Evolutionary conservation across 2,888 invertebrate genomes (phyloP).

Genomic region (Eupithecia tripunctaria): DNA sequence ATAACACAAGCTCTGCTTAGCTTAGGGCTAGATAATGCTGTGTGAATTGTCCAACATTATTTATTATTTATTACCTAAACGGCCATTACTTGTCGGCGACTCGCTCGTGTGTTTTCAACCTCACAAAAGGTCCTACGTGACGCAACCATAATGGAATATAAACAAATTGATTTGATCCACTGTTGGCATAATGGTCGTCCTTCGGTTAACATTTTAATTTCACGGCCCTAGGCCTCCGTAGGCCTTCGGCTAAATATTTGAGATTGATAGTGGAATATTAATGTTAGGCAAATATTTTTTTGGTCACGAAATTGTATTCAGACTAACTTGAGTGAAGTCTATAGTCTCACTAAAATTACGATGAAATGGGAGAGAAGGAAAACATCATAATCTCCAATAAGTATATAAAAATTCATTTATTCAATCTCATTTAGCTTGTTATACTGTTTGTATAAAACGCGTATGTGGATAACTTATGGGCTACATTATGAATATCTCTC

Average conservation of each 20-base stretch:
- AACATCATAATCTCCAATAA: too few relatives aligned
- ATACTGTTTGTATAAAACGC: too few relatives aligned
- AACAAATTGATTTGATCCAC: constrained; percentile 14
- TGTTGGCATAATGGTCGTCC: constrained; percentile 11
- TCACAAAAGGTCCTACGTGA: constrained; percentile 3
- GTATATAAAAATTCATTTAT: too few relatives aligned
- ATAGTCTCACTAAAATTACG: neutral
- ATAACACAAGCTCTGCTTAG: too few relatives aligned
- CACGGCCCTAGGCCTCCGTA: constrained; percentile 1
- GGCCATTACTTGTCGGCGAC: too few relatives aligned
- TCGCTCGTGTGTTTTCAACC: neutral
- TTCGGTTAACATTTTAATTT: constrained; percentile 20
- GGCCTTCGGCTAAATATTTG: neutral
- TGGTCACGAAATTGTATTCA: neutral
- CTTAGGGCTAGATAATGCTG: too few relatives aligned
- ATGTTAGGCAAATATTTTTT: neutral
- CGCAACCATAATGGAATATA: constrained; percentile 17
- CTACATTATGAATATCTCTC: too few relatives aligned
- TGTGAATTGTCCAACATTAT: too few relatives aligned
- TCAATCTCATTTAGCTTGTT: too few relatives aligned
- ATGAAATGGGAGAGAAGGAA: neutral
- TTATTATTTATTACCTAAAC: too few relatives aligned
- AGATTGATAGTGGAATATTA: neutral
- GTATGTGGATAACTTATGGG: too few relatives aligned
- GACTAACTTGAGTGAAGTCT: neutral